phyloP scores from a whole-genome alignment of 2,797 vertebrate genomes.

The Melanotaenia trifasciata region DNA sequence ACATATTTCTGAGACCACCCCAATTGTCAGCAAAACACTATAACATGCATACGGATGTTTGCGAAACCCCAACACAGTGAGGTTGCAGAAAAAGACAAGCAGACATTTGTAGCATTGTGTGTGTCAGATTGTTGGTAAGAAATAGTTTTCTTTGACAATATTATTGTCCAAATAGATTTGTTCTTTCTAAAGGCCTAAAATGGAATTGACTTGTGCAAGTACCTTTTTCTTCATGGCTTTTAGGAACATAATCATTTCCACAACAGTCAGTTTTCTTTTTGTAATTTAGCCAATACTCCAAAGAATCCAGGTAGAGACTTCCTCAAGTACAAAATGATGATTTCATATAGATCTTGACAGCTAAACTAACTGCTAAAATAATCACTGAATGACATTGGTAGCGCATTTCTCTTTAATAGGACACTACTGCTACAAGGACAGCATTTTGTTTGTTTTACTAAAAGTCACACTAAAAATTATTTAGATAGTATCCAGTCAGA shows the following conservation, averaged over 20 bases:
- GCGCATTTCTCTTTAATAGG: constrained; percentile 9
- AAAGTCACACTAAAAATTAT: neutral
- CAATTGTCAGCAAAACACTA: neutral
- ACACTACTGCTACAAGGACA: neutral
- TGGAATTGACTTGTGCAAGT: constrained; percentile 27
- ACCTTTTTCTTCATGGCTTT: constrained; percentile 7
- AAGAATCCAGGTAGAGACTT: constrained; percentile 22
- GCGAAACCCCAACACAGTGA: neutral
- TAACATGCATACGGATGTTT: too few species aligned
- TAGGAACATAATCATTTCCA: constrained; percentile 41
- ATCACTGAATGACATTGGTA: constrained; percentile 7
- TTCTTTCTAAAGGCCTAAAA: constrained; percentile 30
- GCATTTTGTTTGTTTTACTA: neutral
- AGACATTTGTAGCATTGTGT: constrained; percentile 38
- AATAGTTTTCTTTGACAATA: constrained; percentile 49
- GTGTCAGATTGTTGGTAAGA: constrained; percentile 37
- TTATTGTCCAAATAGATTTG: constrained; percentile 58
- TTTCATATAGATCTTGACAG: constrained; percentile 11
- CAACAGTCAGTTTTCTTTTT: constrained; percentile 31
- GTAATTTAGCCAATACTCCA: constrained; percentile 11
- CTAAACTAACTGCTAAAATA: constrained; percentile 7
- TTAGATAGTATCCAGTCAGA: neutral
- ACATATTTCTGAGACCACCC: neutral
- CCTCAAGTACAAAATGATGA: constrained; percentile 29
- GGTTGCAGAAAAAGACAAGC: neutral